phyloP scores from a whole-genome alignment of 2,797 vertebrate genomes.

The Anas acuta region DNA sequence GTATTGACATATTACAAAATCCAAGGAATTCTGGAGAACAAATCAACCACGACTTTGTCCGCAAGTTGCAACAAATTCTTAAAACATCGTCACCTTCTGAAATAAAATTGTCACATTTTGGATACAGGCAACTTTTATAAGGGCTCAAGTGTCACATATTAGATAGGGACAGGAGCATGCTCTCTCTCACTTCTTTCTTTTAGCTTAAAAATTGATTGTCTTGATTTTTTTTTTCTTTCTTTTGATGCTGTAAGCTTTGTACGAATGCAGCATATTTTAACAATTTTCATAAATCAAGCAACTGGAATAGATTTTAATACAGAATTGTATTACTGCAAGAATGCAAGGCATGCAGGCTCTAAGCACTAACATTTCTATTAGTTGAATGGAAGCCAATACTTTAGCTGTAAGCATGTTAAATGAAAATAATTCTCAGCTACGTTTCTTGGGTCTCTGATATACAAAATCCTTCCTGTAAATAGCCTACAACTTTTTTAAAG shows the following conservation, averaged over 20 bases:
- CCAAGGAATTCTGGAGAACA: constrained; percentile 68
- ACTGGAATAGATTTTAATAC: constrained; percentile 79
- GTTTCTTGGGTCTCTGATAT: constrained; percentile 58
- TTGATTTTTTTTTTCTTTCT: not conserved
- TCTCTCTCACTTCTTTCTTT: not conserved
- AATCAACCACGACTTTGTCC: constrained; percentile 67
- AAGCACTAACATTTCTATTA: constrained; percentile 73
- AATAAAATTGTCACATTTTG: constrained; percentile 49
- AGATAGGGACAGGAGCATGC: not conserved
- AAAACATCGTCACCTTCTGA: not conserved
- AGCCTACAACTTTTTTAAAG: not conserved
- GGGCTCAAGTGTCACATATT: not conserved
- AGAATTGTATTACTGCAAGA: constrained; percentile 80
- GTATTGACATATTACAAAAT: constrained; percentile 80
- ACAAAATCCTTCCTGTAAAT: constrained; percentile 59
- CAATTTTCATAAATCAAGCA: constrained; percentile 75
- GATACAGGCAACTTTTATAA: constrained; percentile 17
- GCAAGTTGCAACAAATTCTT: constrained; percentile 74
- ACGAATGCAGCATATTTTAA: constrained; percentile 28
- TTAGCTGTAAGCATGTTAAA: constrained; percentile 67
- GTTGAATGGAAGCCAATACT: constrained; percentile 71
- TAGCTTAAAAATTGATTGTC: not conserved
- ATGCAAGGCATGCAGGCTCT: constrained; percentile 75
- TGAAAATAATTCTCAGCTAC: constrained; percentile 54
- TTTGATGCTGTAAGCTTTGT: constrained; percentile 19